Evolutionary conservation across 2,888 invertebrate genomes (phyloP), one percentile per base, ranked within the genome.

Genomic region (Oegoconia quadripuncta): DNA sequence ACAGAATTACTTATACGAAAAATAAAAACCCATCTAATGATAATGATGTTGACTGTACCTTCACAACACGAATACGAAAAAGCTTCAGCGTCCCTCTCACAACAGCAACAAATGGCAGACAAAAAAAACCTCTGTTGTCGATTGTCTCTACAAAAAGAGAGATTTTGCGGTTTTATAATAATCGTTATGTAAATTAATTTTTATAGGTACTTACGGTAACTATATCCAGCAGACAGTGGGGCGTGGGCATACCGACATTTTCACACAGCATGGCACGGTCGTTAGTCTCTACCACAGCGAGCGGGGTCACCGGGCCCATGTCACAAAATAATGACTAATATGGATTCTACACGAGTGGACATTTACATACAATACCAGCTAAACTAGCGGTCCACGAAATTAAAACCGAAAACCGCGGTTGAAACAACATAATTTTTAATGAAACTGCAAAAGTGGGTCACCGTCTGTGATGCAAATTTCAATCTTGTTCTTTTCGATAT

Each of bases 351-450:
- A 29, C 38, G 7, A 37, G n/a, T 31, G 34, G 30, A 31, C 36
- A 74, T 74, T 74, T 59, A 64, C 74, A 74, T 74, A 75, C 75
- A 75, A 75, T 74, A 48, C 58, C 44, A 41, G 52, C 46, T 58
- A 53, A 55, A 42, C 51, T 59, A 66, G 62, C 62, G 62, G 59
- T 53, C 42, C 43, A 57, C 55, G 41, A 64, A 58, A 62, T 57
- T 52, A 62, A 61, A 57, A 61, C 47, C 41, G 38, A 43, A 52
- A 55, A 56, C 41, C 46, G 34, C 46, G 52, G 48, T 56, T 58
- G 55, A 53, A 51, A 40, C 48, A 37, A 39, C 48, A 46, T 44
- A n/a, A n/a, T n/a, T n/a, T n/a, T 39, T 48, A 40, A 39, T 30
- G 42, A 46, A 47, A 46, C 37, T 39, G 32, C 27, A 34, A 44